phyloP scores from a whole-genome alignment of 2,888 invertebrate genomes.

The Blomia tropicalis region DNA sequence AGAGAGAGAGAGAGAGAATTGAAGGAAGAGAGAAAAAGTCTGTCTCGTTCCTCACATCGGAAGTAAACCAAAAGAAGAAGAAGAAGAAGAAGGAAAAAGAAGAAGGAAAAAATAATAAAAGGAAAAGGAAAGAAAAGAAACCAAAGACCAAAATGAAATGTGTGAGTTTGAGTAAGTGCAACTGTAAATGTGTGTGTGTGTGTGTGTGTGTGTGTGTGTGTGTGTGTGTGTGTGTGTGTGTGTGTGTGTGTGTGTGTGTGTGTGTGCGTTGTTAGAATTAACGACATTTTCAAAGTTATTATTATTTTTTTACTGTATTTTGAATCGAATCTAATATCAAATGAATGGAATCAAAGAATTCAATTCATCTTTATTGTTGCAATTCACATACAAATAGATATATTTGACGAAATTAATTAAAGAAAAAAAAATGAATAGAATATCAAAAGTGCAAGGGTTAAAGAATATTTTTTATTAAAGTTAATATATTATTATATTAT shows the following conservation, averaged over 20 bases:
- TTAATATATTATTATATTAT: too few species aligned
- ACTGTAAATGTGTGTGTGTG: background rate
- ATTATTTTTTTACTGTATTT: too few species aligned
- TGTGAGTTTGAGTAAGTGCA: background rate
- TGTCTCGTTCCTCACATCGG: background rate
- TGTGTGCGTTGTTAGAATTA: background rate
- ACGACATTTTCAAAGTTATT: too few species aligned
- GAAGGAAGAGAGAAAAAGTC: background rate
- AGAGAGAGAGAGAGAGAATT: conserved; percentile 10
- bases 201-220: background rate
- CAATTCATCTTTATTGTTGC: too few species aligned
- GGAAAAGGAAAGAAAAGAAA: background rate
- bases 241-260: background rate
- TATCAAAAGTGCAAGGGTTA: too few species aligned
- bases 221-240: background rate
- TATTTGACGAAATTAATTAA: background rate
- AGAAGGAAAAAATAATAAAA: background rate
- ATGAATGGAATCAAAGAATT: too few species aligned
- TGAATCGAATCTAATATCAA: too few species aligned
- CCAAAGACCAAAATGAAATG: background rate
- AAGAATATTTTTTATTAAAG: too few species aligned
- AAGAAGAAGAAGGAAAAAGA: background rate
- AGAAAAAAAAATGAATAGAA: background rate
- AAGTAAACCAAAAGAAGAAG: background rate
- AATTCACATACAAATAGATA: background rate